These are phyloP conservation scores for Sarcophaga caerulescens DNA, from an alignment of 2,888 invertebrate genomes.

Conservation along the genomic window DNA sequence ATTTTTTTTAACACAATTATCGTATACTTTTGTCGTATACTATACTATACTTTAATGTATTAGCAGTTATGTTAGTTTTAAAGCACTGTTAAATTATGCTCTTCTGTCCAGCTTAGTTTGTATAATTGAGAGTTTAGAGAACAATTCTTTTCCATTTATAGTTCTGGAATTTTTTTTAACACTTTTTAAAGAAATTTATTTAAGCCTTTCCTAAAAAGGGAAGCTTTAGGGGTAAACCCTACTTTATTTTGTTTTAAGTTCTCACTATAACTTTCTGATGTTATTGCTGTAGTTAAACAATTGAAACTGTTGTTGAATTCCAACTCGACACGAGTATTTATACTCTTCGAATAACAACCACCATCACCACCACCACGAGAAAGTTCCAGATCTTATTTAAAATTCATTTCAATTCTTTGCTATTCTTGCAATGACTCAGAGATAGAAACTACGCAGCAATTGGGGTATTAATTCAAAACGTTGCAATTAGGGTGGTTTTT, in stretches of 20 bases:
- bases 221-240: slow-evolving; percentile 10
- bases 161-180: too few relatives aligned
- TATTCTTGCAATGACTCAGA: not conserved
- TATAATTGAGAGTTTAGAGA: too few relatives aligned
- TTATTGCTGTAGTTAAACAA: slow-evolving; percentile 33
- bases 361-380: slow-evolving; percentile 51
- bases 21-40: too few relatives aligned
- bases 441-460: slow-evolving; percentile 24
- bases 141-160: too few relatives aligned
- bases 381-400: slow-evolving; percentile 39
- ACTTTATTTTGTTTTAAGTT: not conserved
- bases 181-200: not conserved
- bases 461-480: too few relatives aligned
- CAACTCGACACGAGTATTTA: slow-evolving; percentile 41
- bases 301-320: slow-evolving; percentile 34
- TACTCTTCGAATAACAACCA: slow-evolving; percentile 1
- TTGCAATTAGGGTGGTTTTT: slow-evolving; percentile 52
- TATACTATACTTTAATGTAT: too few relatives aligned
- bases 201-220: slow-evolving; percentile 53
- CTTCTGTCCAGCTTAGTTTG: too few relatives aligned
- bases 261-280: slow-evolving; percentile 35
- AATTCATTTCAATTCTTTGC: slow-evolving; percentile 12
- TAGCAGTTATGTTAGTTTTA: not conserved
- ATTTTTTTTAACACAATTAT: too few relatives aligned
- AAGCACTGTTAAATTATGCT: not conserved